Conservation (phyloP, 2,888 invertebrate genomes). For the Fragum fragum region DNA sequence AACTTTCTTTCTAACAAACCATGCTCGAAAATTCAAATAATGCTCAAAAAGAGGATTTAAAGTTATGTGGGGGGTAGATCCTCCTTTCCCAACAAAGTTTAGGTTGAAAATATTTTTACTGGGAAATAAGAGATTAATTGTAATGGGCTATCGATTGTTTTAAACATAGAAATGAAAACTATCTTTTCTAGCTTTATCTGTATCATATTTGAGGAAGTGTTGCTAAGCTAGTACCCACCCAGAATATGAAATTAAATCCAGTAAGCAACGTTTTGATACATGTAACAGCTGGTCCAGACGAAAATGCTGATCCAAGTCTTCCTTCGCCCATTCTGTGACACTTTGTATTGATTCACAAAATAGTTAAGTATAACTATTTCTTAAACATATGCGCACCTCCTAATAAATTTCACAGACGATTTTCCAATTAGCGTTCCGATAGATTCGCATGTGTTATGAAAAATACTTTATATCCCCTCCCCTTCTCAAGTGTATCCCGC, state of each 20-base stretch:
- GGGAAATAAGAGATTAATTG: too few relatives aligned
- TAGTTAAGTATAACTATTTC: background rate
- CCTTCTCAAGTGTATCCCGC: too few relatives aligned
- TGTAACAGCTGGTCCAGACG: conserved; percentile 90
- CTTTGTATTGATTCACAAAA: background rate
- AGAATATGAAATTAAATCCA: conserved; percentile 93
- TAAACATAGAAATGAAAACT: too few relatives aligned
- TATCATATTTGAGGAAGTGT: too few relatives aligned
- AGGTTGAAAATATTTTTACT: too few relatives aligned
- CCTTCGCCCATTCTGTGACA: conserved; percentile 58
- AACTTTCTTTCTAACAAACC: too few relatives aligned
- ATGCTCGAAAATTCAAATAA: too few relatives aligned
- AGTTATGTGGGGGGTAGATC: too few relatives aligned
- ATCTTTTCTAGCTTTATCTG: too few relatives aligned
- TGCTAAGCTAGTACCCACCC: conserved; percentile 89
- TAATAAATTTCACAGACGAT: background rate
- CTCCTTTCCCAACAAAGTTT: too few relatives aligned
- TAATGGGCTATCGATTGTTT: too few relatives aligned
- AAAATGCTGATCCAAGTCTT: conserved; percentile 74
- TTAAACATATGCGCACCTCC: background rate
- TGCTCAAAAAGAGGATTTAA: too few relatives aligned
- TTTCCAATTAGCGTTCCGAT: background rate
- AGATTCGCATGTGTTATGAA: background rate
- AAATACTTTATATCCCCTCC: background rate
- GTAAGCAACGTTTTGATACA: conserved; percentile 93